These are phyloP conservation scores for Polypterus senegalus DNA, from an alignment of 2,113 vertebrate species.

Conservation along the genomic window DNA sequence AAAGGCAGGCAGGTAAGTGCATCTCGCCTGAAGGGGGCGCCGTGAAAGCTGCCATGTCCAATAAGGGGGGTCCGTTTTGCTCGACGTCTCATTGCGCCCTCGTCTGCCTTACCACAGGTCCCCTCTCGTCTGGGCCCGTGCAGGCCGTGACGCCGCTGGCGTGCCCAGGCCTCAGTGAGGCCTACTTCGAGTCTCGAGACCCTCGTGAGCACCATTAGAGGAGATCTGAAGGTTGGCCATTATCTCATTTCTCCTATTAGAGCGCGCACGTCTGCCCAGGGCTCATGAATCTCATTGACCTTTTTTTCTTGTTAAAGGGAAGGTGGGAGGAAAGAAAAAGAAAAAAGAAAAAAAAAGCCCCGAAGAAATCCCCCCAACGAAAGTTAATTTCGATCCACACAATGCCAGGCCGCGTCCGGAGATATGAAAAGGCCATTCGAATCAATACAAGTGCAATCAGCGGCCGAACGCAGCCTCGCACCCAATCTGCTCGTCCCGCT, in stretches of 20 bases:
- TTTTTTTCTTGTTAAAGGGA: slow-evolving; percentile 78
- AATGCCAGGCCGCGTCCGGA: slow-evolving; percentile 68
- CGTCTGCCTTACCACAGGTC: too few species aligned
- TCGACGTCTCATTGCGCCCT: too few species aligned
- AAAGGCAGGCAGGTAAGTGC: too few species aligned
- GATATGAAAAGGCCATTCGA: slow-evolving; percentile 95
- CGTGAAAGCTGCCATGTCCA: too few species aligned
- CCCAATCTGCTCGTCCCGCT: slow-evolving; percentile 82
- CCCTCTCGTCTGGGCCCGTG: too few species aligned
- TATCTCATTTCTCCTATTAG: slow-evolving; percentile 62
- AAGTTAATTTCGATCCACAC: slow-evolving; percentile 89
- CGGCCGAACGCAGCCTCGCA: slow-evolving; percentile 82
- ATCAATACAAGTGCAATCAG: slow-evolving; percentile 90
- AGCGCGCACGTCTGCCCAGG: slow-evolving; percentile 72
- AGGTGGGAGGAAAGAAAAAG: slow-evolving; percentile 30
- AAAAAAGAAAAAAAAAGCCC: slow-evolving; percentile 19
- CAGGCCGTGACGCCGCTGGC: too few species aligned
- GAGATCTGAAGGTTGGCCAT: slow-evolving; percentile 86
- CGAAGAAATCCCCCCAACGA: slow-evolving; percentile 59
- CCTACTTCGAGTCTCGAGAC: too few species aligned
- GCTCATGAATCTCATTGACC: slow-evolving; percentile 96
- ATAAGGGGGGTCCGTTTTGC: too few species aligned
- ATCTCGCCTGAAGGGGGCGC: too few species aligned
- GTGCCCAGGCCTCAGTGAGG: too few species aligned
- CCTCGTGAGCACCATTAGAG: slow-evolving; percentile 46